Base-by-base conservation (phyloP, 1,140 invertebrate species). In the Saccostrea echinata region DNA sequence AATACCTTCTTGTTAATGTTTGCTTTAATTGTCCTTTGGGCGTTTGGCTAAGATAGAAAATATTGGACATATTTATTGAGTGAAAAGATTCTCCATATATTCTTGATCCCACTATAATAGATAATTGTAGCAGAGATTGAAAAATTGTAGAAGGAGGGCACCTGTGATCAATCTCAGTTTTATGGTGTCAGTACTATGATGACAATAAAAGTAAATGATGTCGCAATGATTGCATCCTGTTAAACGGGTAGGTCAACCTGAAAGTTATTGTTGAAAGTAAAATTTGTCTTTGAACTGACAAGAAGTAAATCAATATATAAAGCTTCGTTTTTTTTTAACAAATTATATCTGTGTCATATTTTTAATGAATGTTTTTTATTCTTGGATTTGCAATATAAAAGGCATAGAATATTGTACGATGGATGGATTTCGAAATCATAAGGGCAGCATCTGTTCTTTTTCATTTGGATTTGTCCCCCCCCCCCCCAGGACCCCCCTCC, bases 1-100 rank as follows among this genome's bases (percentile, higher is more conserved):
- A 76, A 76, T 27, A 33, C 68, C 68, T 76, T 76, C 68, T 33
- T 76, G 68, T 76, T 76, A 76, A 76, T 76, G 68, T 76, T 76
- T 33, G 11, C 24, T 76, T 76, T 71, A 24, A 71, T 71, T 27
- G 64, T 71, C 64, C 64, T 71, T 13, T 71, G 24, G 24, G 64
- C 64, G 24, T 12, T 71, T 71, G 64, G 64, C 21, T 71, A 30
- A 30, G 68, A 76, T 30, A 30, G 68, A 76, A 76, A 33, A 76
- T 76, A 76, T 76, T 27, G 27, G 27, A 30, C 68, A 76, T 21
- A 6, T 64, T 76, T 76, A 76, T 76, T 16, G 55, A 61, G 55
- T 61, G 55, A 61, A 13, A 21, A 61, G 55, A 61, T 33, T 76
- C 68, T 27, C 24, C 30, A 27, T 33, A n/a, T 24, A 76, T 76